Base-by-base conservation (phyloP, 2,797 vertebrate species). In the Antrozous pallidus region DNA sequence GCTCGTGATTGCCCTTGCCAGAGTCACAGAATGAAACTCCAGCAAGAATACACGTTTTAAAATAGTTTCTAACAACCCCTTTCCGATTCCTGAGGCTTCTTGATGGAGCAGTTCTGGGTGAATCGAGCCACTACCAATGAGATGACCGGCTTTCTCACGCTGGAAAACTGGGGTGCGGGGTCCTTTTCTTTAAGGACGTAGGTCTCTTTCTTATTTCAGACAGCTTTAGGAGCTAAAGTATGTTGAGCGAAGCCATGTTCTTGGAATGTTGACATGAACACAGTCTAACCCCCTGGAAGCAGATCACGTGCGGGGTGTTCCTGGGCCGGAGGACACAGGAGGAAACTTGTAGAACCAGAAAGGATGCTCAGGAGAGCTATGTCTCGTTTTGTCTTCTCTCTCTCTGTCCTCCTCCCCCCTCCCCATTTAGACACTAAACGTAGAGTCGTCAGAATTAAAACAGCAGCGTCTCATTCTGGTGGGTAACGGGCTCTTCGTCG, bases 1-100 rank as follows among this genome's bases (percentile, higher is more conserved):
- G 96, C 97, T 96, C 96, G 94, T 97, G 95, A 75, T 90, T 71
- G 65, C 40, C 51, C 38, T 40, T 47, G 20, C n/a, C 51, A 40
- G 83, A 71, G 38, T 79, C 22, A 10, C 69, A 74, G n/a, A 47
- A 11, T 45, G 18, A 38, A 36, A 63, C 49, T 79, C 78, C 18
- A 36, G 56, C 63, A 49, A 54, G 70, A 80, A 28, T 26, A 22
- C 90, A 96, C 61, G 11, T 92, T 67, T 54, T 92, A 88, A 49
- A 38, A 0, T 79, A 97, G 81, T 71, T 96, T 96, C 49, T 49
- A 69, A 54, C n/a, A n/a, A 47, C 14, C 26, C 20, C 49, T 90
- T 87, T 61, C 58, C 69, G 69, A 49, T 78, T 77, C 42, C 26
- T 69, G 18, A 69, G 45, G 28, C 65, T 73, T 70, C 47, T 56